Conservation (phyloP, 30 jellyfish, hydroid and myxozoan species). For the Aurelia sp. region DNA sequence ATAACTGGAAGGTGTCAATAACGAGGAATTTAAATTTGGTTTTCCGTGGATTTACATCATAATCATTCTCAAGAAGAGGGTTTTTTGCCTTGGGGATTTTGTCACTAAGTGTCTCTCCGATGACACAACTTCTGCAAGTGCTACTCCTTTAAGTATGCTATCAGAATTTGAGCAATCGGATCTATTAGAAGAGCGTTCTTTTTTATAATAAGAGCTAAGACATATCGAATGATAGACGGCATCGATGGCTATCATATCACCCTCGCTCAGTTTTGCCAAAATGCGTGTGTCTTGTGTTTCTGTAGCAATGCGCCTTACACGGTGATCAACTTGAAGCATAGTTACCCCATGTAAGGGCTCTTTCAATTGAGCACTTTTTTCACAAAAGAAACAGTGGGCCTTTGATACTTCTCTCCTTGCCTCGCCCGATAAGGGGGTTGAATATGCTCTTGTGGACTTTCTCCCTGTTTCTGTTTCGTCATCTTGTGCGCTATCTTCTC, state of each 20-base stretch:
- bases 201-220: constrained; percentile 17
- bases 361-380: constrained; percentile 17
- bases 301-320: constrained; percentile 45
- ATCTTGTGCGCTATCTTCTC: constrained; percentile 16
- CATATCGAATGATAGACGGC: constrained; percentile 42
- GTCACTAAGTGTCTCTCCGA: too few species aligned
- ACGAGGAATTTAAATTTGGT: too few species aligned
- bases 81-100: too few species aligned
- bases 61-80: too few species aligned
- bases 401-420: not conserved
- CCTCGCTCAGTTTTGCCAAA: constrained; percentile 46
- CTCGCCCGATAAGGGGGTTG: too few species aligned
- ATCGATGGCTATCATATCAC: constrained; percentile 67
- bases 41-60: too few species aligned
- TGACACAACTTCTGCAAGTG: constrained; percentile 39
- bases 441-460: too few species aligned
- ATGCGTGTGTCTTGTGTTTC: constrained; percentile 27
- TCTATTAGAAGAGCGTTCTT: constrained; percentile 11
- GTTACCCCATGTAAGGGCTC: constrained; percentile 52
- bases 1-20: too few species aligned
- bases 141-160: constrained; percentile 44
- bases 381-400: constrained; percentile 30
- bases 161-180: constrained; percentile 46
- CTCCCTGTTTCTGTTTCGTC: too few species aligned
- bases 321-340: constrained; percentile 8